Percentiles rank a stretch among this genome's conserved stretches.
Evolutionary conservation across 2,797 vertebrate genomes (phyloP).

Genomic region (Syngnathus rostellatus): DNA sequence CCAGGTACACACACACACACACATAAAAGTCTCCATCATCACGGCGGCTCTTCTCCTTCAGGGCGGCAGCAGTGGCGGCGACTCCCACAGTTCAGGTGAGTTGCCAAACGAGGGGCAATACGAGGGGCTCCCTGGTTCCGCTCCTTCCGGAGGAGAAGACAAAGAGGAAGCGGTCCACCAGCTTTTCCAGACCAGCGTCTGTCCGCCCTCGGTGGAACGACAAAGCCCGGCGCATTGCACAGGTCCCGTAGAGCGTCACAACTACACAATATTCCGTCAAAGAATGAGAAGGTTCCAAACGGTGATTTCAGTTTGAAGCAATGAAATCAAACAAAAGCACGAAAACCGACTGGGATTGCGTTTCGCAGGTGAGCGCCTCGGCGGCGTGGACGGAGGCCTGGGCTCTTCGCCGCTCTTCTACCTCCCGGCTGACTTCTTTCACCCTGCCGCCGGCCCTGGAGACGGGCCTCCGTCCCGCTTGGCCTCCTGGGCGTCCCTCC

Average conservation of each 20-base stretch:
- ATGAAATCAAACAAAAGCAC: not conserved
- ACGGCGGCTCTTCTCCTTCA: constrained; percentile 19
- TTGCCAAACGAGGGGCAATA: constrained; percentile 28
- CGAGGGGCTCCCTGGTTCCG: constrained; percentile 29
- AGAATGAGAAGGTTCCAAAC: not conserved
- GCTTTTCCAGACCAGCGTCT: constrained; percentile 29
- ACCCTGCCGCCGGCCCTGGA: constrained; percentile 67
- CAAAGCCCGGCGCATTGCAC: constrained; percentile 19
- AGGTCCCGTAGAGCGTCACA: constrained; percentile 42
- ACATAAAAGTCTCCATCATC: not conserved
- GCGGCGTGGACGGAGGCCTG: constrained; percentile 22
- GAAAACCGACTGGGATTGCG: not conserved
- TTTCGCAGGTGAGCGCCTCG: constrained; percentile 36
- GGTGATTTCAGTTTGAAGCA: not conserved
- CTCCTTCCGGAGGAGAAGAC: constrained; percentile 34
- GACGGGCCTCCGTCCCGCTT: constrained; percentile 43
- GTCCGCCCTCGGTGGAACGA: constrained; percentile 22
- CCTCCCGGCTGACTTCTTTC: constrained; percentile 83
- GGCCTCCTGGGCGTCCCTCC: constrained; percentile 83
- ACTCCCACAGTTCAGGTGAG: constrained; percentile 61
- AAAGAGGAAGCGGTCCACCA: constrained; percentile 32
- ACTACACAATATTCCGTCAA: not conserved
- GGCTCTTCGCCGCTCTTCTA: constrained; percentile 66
- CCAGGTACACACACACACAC: constrained; percentile 62
- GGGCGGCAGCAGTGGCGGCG: constrained; percentile 53